Base-by-base conservation (phyloP, 2,113 vertebrate species). In the Andinoacara biseriatus region DNA sequence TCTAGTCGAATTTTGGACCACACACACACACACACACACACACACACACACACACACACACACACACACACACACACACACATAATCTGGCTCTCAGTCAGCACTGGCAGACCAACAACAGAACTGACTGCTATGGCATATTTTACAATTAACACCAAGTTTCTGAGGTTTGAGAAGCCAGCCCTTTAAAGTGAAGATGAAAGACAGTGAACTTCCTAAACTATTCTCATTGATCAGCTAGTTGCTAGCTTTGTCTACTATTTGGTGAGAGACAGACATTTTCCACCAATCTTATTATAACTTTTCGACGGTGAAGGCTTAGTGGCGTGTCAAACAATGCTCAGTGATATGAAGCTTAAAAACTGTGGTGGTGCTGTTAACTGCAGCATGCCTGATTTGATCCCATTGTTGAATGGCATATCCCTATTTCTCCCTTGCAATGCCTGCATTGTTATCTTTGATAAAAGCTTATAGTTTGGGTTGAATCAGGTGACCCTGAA, bases 1-100 rank as follows among this genome's bases (percentile, higher is more conserved):
- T 54, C 46, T 72, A 65, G 52, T 80, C 54, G 22, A 58, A 58
- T 46, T 80, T 80, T 65, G 81, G 56, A 83, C 49, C 52, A 35
- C 52, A 76, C 52, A 65, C 60, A 49, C 35, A 82, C n/a, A n/a
- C n/a, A n/a, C n/a, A n/a, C n/a, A n/a, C n/a, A n/a, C n/a, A n/a
- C n/a, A n/a, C n/a, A n/a, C n/a, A n/a, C n/a, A n/a, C n/a, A n/a
- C n/a, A n/a, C n/a, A n/a, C n/a, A n/a, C n/a, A n/a, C n/a, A n/a
- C n/a, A n/a, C n/a, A n/a, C n/a, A n/a, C n/a, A n/a, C n/a, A n/a
- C n/a, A n/a, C 52, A 35, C 52, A 76, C 52, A 65, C 60, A 49
- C 35, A 82, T 65, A 67, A 82, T 58, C 60, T 31, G 60, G 61
- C 54, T 77, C 56, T 77, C n/a, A 26, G 40, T 35, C 52, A 29